A percentile compares a stretch with the other conserved stretches of the same genome.
These are phyloP conservation scores for Octomys mimax DNA, from an alignment of 2,797 vertebrate species.

Conservation along the genomic window DNA sequence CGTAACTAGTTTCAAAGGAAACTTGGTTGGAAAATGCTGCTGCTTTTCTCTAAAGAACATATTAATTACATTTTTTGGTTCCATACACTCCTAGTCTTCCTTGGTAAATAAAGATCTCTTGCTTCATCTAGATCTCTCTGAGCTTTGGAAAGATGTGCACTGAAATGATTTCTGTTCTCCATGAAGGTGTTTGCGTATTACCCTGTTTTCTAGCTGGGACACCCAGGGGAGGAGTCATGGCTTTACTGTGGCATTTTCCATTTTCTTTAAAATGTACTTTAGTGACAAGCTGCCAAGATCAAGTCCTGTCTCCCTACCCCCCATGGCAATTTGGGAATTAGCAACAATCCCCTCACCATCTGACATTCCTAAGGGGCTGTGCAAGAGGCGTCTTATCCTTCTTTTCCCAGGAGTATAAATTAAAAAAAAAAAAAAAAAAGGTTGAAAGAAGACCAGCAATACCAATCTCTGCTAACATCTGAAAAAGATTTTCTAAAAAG, in stretches of 20 bases:
- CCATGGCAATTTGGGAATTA: constrained; percentile 21
- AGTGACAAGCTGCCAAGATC: background rate
- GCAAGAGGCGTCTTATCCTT: constrained; percentile 1
- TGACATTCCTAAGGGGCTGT: constrained; percentile 28
- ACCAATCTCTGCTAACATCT: constrained; percentile 51
- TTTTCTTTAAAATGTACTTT: constrained; percentile 37
- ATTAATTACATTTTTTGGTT: constrained; percentile 80
- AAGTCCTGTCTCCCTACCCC: background rate
- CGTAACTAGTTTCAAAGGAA: constrained; percentile 89
- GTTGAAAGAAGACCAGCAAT: background rate
- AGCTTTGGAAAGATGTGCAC: constrained; percentile 16
- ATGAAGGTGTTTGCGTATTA: background rate
- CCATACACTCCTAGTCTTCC: constrained; percentile 72
- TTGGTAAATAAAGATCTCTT: constrained; percentile 72
- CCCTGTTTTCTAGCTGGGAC: background rate
- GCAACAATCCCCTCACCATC: background rate
- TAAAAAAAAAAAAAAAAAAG: background rate
- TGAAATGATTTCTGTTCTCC: background rate
- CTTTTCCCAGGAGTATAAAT: background rate
- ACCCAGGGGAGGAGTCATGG: background rate
- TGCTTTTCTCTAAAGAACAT: constrained; percentile 78
- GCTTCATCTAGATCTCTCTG: constrained; percentile 58
- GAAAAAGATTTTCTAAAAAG: background rate
- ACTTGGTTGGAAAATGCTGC: constrained; percentile 83
- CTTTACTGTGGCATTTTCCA: background rate